Evolutionary conservation across 2,888 invertebrate genomes (phyloP).

Genomic region (Lacanobia oleracea): DNA sequence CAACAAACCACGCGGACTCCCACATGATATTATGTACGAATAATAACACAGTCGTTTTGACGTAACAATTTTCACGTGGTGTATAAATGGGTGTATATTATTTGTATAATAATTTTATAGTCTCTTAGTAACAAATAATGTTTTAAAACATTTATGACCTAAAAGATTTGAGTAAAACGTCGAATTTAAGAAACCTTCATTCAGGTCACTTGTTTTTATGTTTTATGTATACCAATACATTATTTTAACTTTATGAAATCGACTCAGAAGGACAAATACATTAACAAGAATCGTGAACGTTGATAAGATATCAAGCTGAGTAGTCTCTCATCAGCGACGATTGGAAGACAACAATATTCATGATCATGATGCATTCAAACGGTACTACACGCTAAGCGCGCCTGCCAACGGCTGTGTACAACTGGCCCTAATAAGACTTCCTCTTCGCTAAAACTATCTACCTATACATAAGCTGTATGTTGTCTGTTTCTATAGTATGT

Average conservation of each 20-base stretch:
- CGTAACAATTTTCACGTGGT: constrained; percentile 66
- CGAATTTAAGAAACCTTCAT: constrained; percentile 17
- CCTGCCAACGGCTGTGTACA: constrained; percentile 42
- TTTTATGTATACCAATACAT: constrained; percentile 71
- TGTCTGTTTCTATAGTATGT: constrained; percentile 8
- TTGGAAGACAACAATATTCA: constrained; percentile 30
- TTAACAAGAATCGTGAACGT: constrained; percentile 1
- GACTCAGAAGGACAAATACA: constrained; percentile 8
- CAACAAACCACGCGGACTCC: constrained; percentile 70
- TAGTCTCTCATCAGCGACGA: not conserved
- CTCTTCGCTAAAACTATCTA: constrained; percentile 51
- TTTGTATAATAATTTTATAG: constrained; percentile 4
- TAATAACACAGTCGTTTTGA: constrained; percentile 76
- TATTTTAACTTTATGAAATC: constrained; percentile 45
- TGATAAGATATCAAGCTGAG: constrained; percentile 6
- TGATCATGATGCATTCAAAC: constrained; percentile 42
- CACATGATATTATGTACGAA: constrained; percentile 68
- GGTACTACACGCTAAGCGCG: constrained; percentile 35
- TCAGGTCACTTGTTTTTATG: constrained; percentile 52
- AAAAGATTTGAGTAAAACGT: constrained; percentile 3
- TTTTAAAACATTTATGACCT: not conserved
- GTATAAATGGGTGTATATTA: constrained; percentile 8
- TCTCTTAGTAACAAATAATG: not conserved
- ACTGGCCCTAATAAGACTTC: constrained; percentile 66
- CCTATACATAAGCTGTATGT: constrained; percentile 14